Base-by-base conservation (phyloP, 2,113 vertebrate genomes). In the Taxidea taxus region DNA sequence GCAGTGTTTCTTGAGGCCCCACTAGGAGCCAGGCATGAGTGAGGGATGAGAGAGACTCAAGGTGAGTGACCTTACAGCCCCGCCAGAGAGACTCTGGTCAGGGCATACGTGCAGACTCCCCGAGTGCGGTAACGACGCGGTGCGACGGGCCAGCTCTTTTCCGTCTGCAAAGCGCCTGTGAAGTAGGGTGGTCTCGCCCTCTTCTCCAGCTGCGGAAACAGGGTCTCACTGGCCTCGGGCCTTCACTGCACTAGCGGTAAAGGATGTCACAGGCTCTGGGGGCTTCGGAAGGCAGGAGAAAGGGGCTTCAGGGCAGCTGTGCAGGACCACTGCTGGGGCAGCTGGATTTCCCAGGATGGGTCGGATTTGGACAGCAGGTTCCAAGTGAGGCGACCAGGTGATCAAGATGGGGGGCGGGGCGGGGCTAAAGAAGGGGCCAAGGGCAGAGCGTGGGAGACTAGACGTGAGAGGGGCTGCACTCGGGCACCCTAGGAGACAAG, bases 11-110 rank as follows among this genome's bases (percentile, higher is more conserved):
- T 31, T 37, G 20, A 72, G 25, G 31, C 49, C 31, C 20, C 37
- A 29, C 39, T 78, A 77, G 34, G 39, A 49, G 54, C 25, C 39
- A 92, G 51, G 72, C 44, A 6, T 20, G 31, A 82, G 64, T 5
- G 7, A 87, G 88, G 47, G 68, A 29, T 72, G 66, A 84, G 81
- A 70, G 18, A 39, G 77, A 89, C 31, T 13, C 77, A 75, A 70
- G 87, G 44, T 14, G 34, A 92, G 20, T 49, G 60, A 37, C 15
- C 47, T 60, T 51, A n/a, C n/a, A 42, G 31, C 39, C 47, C 10
- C 21, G 77, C 16, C 2, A 1, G 16, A 84, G 39, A 87, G 82
- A 44, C 5, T n/a, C n/a, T 51, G 66, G 87, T 27, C 31, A 27
- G 70, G 51, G 47, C 7, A 27, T 0, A 2, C 1, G 9, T 18